phyloP scores from a whole-genome alignment of 1,140 invertebrate species.

The Mamestra configurata region DNA sequence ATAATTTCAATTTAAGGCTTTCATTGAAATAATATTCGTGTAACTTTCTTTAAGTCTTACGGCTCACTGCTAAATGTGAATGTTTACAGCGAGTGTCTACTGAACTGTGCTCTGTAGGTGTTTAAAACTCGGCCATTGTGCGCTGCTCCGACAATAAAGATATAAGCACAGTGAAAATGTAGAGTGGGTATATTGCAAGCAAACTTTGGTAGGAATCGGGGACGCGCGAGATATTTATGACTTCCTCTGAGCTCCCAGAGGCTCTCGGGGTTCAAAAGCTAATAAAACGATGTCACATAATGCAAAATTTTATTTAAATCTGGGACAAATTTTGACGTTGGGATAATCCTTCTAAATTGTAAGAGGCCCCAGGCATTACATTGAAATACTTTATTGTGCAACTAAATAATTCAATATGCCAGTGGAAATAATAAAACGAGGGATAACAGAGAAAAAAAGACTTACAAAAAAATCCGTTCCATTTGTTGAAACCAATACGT shows the following conservation, averaged over 20 bases:
- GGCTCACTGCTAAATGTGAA: conserved; percentile 40
- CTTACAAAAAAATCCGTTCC: background rate
- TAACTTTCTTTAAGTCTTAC: conserved; percentile 44
- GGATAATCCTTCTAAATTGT: conserved; percentile 37
- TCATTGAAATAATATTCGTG: conserved; percentile 61
- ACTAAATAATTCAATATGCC: background rate
- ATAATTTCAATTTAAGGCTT: conserved; percentile 64
- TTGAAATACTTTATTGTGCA: conserved; percentile 20
- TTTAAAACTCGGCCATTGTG: conserved; percentile 51
- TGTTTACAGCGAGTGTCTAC: conserved; percentile 23
- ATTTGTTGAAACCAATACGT: background rate
- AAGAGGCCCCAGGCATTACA: conserved; percentile 6
- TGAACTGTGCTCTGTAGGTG: conserved; percentile 38
- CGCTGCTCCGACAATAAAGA: conserved; percentile 47
- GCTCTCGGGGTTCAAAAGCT: conserved; percentile 69
- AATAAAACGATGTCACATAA: conserved; percentile 71
- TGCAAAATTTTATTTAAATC: conserved; percentile 63
- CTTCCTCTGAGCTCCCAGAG: conserved; percentile 65
- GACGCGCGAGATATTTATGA: conserved; percentile 70
- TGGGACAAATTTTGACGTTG: conserved; percentile 55
- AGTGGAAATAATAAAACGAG: background rate
- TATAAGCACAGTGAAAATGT: conserved; percentile 49
- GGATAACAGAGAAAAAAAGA: too few relatives aligned
- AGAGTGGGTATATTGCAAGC: conserved; percentile 59
- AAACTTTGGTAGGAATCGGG: conserved; percentile 68